phyloP scores from a whole-genome alignment of 1,140 invertebrate genomes.

The Sinonovacula constricta region DNA sequence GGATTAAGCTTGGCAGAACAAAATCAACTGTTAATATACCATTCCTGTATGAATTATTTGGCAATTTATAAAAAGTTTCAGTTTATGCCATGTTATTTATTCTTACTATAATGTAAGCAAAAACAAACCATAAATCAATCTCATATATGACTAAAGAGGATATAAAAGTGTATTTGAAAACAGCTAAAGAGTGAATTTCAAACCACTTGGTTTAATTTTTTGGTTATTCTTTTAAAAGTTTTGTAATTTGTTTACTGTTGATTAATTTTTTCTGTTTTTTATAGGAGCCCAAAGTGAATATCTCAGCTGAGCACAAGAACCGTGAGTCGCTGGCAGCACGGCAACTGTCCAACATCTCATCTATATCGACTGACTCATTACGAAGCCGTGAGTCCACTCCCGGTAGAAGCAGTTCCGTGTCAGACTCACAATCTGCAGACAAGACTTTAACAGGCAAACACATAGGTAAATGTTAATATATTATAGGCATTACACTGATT shows the following conservation, averaged over 20 bases:
- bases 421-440: neutral
- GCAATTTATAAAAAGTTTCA: too few relatives aligned
- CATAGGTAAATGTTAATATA: neutral
- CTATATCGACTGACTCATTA: neutral
- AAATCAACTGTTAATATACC: too few relatives aligned
- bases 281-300: slow-evolving; percentile 40
- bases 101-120: too few relatives aligned
- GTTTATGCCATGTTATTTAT: too few relatives aligned
- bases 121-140: too few relatives aligned
- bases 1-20: too few relatives aligned
- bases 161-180: too few relatives aligned
- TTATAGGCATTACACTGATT: neutral
- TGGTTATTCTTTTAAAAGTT: neutral
- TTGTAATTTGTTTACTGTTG: neutral
- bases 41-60: too few relatives aligned
- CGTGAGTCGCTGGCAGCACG: slow-evolving; percentile 34
- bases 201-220: too few relatives aligned
- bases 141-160: too few relatives aligned
- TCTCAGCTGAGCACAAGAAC: slow-evolving; percentile 46
- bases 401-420: neutral
- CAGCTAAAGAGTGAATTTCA: too few relatives aligned
- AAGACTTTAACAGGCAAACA: neutral
- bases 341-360: slow-evolving; percentile 26
- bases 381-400: neutral
- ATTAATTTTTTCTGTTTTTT: neutral